phyloP scores from a whole-genome alignment of 2,888 invertebrate genomes.

The Archips crataeganus region DNA sequence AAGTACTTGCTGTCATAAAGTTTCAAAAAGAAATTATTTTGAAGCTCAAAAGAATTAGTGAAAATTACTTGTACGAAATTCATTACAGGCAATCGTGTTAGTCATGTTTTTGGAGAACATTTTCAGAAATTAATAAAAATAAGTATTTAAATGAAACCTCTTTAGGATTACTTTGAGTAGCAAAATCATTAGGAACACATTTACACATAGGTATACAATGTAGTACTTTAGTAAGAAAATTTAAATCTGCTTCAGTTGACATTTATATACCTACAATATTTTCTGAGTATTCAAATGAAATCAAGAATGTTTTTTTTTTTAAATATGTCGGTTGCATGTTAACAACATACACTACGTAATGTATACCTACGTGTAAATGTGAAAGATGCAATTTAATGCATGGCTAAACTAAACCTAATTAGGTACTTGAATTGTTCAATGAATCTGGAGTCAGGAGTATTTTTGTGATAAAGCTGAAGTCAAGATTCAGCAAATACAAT shows the following conservation, averaged over 20 bases:
- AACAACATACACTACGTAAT: too few species aligned
- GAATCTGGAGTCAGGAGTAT: not conserved
- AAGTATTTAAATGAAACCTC: not conserved
- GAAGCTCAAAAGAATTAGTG: not conserved
- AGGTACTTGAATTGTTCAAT: not conserved
- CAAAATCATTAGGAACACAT: not conserved
- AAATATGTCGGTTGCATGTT: too few species aligned
- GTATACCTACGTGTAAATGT: too few species aligned
- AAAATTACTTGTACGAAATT: constrained; percentile 16
- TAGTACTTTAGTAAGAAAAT: not conserved
- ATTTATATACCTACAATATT: too few species aligned
- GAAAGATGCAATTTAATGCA: too few species aligned
- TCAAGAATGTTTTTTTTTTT: too few species aligned
- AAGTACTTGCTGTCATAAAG: constrained; percentile 15
- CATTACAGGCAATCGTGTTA: not conserved
- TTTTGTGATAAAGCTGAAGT: not conserved
- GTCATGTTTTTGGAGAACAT: not conserved
- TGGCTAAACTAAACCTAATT: too few species aligned
- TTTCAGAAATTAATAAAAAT: not conserved
- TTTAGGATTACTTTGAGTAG: not conserved
- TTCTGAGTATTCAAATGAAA: too few species aligned
- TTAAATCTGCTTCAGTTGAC: not conserved
- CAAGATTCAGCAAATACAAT: not conserved
- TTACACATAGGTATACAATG: too few species aligned
- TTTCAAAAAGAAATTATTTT: constrained; percentile 6